Conservation (phyloP, 2,797 vertebrate genomes). For the Sphaeramia orbicularis region DNA sequence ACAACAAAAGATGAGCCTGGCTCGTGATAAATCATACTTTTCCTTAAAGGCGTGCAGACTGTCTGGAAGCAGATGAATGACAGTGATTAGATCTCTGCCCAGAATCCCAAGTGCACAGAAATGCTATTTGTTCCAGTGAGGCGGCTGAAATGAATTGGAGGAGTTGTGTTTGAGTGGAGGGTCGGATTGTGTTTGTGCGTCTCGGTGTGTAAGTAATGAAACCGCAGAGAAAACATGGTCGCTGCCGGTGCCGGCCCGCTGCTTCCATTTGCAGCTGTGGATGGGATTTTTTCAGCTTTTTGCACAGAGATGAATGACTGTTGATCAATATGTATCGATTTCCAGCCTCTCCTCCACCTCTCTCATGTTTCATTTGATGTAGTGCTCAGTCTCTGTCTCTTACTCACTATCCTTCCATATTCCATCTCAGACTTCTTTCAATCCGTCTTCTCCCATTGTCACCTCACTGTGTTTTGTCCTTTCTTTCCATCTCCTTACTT, state of each 20-base stretch:
- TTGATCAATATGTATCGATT: conserved; percentile 66
- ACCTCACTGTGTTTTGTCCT: conserved; percentile 6
- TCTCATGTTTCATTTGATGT: conserved; percentile 22
- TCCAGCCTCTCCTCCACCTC: conserved; percentile 6
- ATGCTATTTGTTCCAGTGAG: conserved; percentile 12
- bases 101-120: conserved; percentile 12
- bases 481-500: background rate
- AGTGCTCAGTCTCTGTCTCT: background rate
- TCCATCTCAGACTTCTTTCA: background rate
- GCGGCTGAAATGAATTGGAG: conserved; percentile 28
- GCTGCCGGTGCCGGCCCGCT: conserved; percentile 33
- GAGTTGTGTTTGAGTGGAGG: background rate
- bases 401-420: background rate
- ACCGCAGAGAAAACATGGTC: conserved; percentile 33
- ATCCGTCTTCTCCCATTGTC: conserved; percentile 7
- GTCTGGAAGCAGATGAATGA: conserved; percentile 12
- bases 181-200: conserved; percentile 23
- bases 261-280: conserved; percentile 32
- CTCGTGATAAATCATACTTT: background rate
- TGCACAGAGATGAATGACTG: conserved; percentile 47
- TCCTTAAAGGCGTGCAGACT: background rate
- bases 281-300: conserved; percentile 51
- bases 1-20: background rate
- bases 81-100: background rate
- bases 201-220: conserved; percentile 55